phyloP scores from a whole-genome alignment of 2,888 invertebrate genomes.

The Salticus scenicus region DNA sequence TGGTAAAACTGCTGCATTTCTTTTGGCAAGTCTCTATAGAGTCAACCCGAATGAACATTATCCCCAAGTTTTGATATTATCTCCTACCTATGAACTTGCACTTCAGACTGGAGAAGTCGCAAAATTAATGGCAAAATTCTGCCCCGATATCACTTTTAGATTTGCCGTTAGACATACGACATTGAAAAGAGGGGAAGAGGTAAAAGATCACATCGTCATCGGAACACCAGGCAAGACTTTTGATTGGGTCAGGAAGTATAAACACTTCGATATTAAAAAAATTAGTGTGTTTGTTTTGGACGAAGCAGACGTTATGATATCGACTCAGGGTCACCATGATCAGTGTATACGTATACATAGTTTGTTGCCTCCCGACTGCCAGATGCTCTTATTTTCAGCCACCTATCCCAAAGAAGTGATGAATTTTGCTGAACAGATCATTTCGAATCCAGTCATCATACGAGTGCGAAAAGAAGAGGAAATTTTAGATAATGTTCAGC shows the following conservation, averaged over 20 bases:
- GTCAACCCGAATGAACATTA: conserved; percentile 86
- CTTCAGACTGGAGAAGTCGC: conserved; percentile 97
- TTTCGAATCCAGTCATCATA: conserved; percentile 87
- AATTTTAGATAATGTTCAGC: conserved; percentile 95
- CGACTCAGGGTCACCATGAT: conserved; percentile 97
- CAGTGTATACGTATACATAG: conserved; percentile 95
- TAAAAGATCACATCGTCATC: conserved; percentile 93
- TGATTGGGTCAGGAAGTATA: conserved; percentile 92
- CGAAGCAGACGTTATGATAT: conserved; percentile 99
- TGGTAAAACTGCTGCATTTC: conserved; percentile 99
- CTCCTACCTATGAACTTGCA: conserved; percentile 98
- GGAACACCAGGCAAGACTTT: conserved; percentile 98
- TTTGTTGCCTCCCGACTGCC: conserved; percentile 84
- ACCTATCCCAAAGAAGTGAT: conserved; percentile 96
- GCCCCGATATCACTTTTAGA: conserved; percentile 90
- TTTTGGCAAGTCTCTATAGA: conserved; percentile 95
- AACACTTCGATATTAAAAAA: conserved; percentile 88
- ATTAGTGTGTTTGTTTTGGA: conserved; percentile 94
- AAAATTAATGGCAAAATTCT: conserved; percentile 94
- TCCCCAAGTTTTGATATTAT: conserved; percentile 94
- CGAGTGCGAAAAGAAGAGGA: conserved; percentile 88
- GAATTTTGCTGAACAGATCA: conserved; percentile 96
- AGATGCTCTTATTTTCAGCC: conserved; percentile 99
- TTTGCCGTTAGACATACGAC: conserved; percentile 95
- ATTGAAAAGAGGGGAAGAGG: conserved; percentile 76